Conservation (phyloP, 2,888 invertebrate genomes). For the Hesperia comma region DNA sequence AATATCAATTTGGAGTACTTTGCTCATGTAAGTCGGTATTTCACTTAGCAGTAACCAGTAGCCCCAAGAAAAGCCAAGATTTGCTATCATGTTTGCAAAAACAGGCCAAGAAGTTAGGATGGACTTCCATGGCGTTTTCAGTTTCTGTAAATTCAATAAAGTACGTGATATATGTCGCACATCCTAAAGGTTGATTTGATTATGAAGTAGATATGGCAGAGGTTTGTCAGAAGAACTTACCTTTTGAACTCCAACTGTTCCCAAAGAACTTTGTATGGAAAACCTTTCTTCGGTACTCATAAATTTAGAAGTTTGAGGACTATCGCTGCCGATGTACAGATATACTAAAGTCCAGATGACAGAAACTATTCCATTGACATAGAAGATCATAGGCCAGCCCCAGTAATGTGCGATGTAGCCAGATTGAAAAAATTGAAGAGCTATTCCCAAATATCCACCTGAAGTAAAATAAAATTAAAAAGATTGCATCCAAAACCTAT, state of each 20-base stretch:
- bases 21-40: constrained; percentile 86
- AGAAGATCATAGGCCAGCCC: constrained; percentile 89
- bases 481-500: too few relatives aligned
- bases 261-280: constrained; percentile 85
- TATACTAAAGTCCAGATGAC: constrained; percentile 83
- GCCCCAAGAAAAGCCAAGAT: constrained; percentile 89
- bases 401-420: constrained; percentile 65
- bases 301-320: constrained; percentile 82
- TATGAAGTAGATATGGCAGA: too few relatives aligned
- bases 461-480: constrained; percentile 27
- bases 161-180: too few relatives aligned
- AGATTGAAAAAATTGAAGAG: constrained; percentile 80
- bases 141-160: constrained; percentile 59
- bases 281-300: constrained; percentile 86
- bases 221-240: too few relatives aligned
- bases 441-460: constrained; percentile 85
- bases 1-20: constrained; percentile 83
- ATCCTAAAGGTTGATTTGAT: too few relatives aligned
- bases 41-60: constrained; percentile 88
- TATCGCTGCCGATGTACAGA: constrained; percentile 85
- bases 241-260: constrained; percentile 62
- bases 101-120: constrained; percentile 86
- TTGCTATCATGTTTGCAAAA: constrained; percentile 84
- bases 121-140: constrained; percentile 85
- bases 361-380: constrained; percentile 82